Evolutionary conservation across 2,888 invertebrate species (phyloP).

Genomic region (Neoitamus cyanurus): DNA sequence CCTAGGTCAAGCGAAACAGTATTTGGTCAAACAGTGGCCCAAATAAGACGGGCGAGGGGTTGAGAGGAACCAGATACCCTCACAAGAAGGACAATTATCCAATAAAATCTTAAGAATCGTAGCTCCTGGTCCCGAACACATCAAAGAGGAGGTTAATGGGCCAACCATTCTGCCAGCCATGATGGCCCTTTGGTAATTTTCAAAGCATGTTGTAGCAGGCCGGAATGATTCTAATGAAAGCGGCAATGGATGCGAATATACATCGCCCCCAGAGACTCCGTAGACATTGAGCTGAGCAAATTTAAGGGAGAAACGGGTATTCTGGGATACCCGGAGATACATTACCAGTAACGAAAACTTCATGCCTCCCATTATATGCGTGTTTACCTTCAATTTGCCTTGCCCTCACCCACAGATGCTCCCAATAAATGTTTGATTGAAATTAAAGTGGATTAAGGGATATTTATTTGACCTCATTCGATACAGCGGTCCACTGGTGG

Average conservation of each 20-base stretch:
- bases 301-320: slow-evolving; percentile 1
- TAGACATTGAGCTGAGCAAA: neutral
- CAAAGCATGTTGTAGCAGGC: neutral
- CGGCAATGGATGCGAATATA: slow-evolving; percentile 22
- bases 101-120: slow-evolving; percentile 43
- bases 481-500: neutral
- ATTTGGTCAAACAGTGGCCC: neutral
- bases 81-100: slow-evolving; percentile 42
- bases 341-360: slow-evolving; percentile 6
- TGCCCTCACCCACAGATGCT: neutral
- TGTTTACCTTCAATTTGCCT: neutral
- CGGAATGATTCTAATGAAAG: slow-evolving; percentile 30
- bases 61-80: neutral
- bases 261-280: neutral
- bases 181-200: slow-evolving; percentile 25
- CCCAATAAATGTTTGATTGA: slow-evolving; percentile 20
- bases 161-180: neutral
- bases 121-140: neutral
- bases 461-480: neutral
- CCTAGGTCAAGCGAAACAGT: slow-evolving; percentile 16
- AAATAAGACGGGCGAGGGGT: neutral
- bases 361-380: slow-evolving; percentile 6
- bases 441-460: slow-evolving; percentile 1
- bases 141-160: slow-evolving; percentile 38
- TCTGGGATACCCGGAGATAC: neutral